phyloP scores from a whole-genome alignment of 1,140 invertebrate species.

The Eciton burchellii region DNA sequence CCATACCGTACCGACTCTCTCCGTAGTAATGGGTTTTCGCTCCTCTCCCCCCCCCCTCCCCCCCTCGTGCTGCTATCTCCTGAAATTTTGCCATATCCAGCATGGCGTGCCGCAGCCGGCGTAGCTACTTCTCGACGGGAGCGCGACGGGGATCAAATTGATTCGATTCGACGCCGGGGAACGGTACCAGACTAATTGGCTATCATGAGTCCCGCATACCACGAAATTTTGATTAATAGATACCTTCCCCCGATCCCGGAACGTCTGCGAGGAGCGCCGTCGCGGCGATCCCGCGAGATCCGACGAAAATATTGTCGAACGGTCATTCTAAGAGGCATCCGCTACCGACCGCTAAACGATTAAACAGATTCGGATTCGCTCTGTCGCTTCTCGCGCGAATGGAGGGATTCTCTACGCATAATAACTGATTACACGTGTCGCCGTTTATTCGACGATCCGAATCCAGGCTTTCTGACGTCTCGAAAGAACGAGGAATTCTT shows the following conservation, averaged over 20 bases:
- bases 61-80: too few relatives aligned
- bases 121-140: constrained; percentile 23
- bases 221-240: constrained; percentile 60
- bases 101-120: constrained; percentile 41
- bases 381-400: too few relatives aligned
- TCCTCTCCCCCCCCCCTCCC: too few relatives aligned
- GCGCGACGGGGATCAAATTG: constrained; percentile 56
- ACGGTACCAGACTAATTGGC: constrained; percentile 53
- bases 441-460: too few relatives aligned
- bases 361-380: too few relatives aligned
- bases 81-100: constrained; percentile 60
- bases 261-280: constrained; percentile 6
- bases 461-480: too few relatives aligned
- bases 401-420: too few relatives aligned
- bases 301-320: background rate
- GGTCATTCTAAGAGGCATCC: background rate
- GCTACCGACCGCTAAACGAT: too few relatives aligned
- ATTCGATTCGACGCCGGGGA: constrained; percentile 46
- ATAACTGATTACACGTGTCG: too few relatives aligned
- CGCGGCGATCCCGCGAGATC: background rate
- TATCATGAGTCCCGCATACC: constrained; percentile 55
- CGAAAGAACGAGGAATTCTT: too few relatives aligned
- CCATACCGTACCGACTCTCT: constrained; percentile 33
- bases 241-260: constrained; percentile 23
- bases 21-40: constrained; percentile 58